Conservation (phyloP, 2,113 vertebrate species). For the Sisor rabdophorus region DNA sequence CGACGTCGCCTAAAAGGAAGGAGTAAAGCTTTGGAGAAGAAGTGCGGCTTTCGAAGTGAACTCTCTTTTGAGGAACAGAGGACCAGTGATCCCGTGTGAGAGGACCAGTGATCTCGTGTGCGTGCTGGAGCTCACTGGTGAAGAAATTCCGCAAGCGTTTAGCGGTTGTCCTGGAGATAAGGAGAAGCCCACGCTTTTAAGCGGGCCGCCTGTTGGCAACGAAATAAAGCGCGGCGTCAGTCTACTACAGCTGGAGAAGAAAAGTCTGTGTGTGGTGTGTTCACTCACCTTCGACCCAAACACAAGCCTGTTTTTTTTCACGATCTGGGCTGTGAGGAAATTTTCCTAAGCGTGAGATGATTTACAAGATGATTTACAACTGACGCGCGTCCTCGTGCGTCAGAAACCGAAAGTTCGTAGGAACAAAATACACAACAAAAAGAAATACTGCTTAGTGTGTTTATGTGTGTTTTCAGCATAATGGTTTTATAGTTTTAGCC, state of each 20-base stretch:
- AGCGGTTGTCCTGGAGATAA: constrained; percentile 60
- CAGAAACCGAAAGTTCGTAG: neutral
- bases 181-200: constrained; percentile 33
- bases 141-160: constrained; percentile 54
- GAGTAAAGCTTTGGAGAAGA: neutral
- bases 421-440: neutral
- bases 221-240: neutral
- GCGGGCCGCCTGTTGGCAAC: constrained; percentile 34
- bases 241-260: neutral
- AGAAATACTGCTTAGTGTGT: neutral
- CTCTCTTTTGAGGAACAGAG: no score
- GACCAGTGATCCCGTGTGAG: neutral
- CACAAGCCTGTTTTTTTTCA: neutral
- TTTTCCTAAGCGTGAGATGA: neutral
- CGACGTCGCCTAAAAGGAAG: neutral
- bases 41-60: neutral
- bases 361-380: constrained; percentile 34
- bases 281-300: neutral
- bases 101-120: neutral
- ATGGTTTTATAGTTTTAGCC: no score
- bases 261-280: constrained; percentile 13
- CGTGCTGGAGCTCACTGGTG: neutral
- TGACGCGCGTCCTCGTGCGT: constrained; percentile 20
- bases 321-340: neutral
- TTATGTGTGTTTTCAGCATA: no score